Evolutionary conservation across 2,797 vertebrate species (phyloP).

Genomic region (Chelonia mydas): DNA sequence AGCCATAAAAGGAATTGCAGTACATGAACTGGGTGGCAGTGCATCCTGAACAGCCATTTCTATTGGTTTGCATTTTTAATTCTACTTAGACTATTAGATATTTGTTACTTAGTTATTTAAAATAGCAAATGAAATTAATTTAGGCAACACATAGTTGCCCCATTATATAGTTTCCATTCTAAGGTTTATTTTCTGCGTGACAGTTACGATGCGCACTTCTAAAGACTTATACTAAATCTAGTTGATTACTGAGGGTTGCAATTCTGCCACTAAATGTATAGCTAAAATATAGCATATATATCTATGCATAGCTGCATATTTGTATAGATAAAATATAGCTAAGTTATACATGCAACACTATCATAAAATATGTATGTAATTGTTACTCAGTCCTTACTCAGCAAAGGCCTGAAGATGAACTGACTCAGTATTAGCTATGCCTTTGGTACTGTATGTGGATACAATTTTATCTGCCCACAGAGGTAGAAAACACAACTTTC

Average conservation of each 20-base stretch:
- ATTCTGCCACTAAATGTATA: not conserved
- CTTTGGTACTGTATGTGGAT: not conserved
- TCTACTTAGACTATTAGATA: conserved; percentile 45
- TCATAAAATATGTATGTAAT: not conserved
- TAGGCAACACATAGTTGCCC: conserved; percentile 16
- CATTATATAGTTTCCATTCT: conserved; percentile 6
- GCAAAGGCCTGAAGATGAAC: not conserved
- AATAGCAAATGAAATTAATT: not conserved
- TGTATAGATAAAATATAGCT: not conserved
- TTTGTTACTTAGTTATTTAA: conserved; percentile 40
- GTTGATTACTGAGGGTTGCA: not conserved
- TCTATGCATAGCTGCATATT: not conserved
- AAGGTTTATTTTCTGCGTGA: not conserved
- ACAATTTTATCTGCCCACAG: not conserved
- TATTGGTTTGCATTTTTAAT: conserved; percentile 49
- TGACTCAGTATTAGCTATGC: not conserved
- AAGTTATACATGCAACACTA: not conserved
- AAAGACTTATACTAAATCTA: not conserved
- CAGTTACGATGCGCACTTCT: not conserved
- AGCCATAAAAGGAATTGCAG: conserved; percentile 30
- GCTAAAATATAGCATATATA: not conserved
- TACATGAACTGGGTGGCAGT: not conserved
- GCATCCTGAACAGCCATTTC: conserved; percentile 26
- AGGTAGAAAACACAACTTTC: not conserved
- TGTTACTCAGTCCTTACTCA: not conserved